phyloP scores from a whole-genome alignment of 2,113 vertebrate species.

The Cranoglanis bouderius region DNA sequence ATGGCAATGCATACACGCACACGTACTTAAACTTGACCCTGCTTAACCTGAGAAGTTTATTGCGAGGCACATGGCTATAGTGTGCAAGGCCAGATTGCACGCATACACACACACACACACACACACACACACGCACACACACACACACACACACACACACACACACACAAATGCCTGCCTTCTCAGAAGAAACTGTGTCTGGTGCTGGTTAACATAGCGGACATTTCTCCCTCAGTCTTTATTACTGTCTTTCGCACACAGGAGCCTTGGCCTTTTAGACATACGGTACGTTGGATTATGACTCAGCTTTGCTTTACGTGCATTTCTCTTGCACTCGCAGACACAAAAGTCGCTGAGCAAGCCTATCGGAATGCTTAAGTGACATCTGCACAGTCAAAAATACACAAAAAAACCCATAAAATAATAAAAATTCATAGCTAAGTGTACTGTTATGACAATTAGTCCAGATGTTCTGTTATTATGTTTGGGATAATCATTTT shows the following conservation, averaged over 20 bases:
- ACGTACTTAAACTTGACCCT: no score
- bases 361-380: background rate
- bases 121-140: background rate
- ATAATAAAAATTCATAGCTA: background rate
- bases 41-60: constrained; percentile 25
- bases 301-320: constrained; percentile 17
- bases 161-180: background rate
- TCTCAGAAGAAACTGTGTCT: constrained; percentile 17
- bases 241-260: background rate
- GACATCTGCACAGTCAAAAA: background rate
- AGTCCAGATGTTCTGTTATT: background rate
- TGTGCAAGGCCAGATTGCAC: background rate
- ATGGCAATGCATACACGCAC: background rate
- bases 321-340: background rate
- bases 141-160: background rate
- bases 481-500: no score
- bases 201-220: constrained; percentile 42
- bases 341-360: constrained; percentile 8
- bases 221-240: constrained; percentile 31
- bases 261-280: constrained; percentile 23
- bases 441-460: background rate
- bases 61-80: constrained; percentile 3
- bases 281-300: constrained; percentile 30
- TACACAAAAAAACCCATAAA: no score
- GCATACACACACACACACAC: background rate